Evolutionary conservation across 35 echinoderm and acorn worm genomes (phyloP).

Genomic region (Apostichopus japonicus): DNA sequence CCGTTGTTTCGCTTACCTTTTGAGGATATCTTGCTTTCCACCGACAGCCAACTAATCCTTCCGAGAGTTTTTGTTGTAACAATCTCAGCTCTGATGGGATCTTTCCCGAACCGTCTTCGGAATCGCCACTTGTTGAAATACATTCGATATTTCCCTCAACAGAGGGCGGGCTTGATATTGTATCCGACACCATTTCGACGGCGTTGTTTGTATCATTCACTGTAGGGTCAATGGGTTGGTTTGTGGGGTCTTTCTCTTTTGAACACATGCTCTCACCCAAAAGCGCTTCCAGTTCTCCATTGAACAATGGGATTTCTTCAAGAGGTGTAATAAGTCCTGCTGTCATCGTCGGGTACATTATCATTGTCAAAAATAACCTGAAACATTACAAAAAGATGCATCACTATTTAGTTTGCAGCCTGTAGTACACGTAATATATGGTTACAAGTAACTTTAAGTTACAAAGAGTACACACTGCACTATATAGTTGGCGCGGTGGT

Average conservation of each 20-base stretch:
- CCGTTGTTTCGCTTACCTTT: neutral
- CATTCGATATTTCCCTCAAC: neutral
- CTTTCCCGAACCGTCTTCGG: neutral
- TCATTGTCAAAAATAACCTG: neutral
- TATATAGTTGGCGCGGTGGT: too few relatives aligned
- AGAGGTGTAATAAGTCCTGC: slow-evolving; percentile 27
- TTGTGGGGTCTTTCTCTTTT: neutral
- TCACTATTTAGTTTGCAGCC: too few relatives aligned
- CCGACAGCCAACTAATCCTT: slow-evolving; percentile 10
- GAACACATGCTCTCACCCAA: neutral
- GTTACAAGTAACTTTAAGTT: too few relatives aligned
- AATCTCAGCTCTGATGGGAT: neutral
- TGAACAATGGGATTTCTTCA: slow-evolving; percentile 31
- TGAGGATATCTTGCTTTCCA: slow-evolving; percentile 48
- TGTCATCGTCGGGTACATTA: slow-evolving; percentile 8
- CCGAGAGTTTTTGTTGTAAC: slow-evolving; percentile 40
- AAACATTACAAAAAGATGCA: neutral
- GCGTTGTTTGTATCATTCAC: neutral
- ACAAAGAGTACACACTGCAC: too few relatives aligned
- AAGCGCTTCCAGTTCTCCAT: slow-evolving; percentile 34
- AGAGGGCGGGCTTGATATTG: neutral
- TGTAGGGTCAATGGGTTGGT: neutral
- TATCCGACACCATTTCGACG: neutral
- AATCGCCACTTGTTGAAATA: slow-evolving; percentile 26
- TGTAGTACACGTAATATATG: too few relatives aligned